Base-by-base conservation (phyloP, 2,797 vertebrate species). In the Sebastes vulpes region DNA sequence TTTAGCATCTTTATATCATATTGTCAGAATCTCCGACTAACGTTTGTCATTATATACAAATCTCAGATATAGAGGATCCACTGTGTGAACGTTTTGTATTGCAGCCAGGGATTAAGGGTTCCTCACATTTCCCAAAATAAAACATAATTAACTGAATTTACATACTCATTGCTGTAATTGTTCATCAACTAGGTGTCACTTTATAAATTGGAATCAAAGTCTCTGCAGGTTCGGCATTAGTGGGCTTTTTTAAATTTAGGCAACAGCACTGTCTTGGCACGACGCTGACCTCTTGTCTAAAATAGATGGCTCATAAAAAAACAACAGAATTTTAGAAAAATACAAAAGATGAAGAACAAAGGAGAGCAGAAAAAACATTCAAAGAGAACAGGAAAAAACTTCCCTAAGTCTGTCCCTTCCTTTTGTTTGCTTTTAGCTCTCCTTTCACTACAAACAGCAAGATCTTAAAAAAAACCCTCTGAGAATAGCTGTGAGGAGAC, bases 401-500 rank as follows among this genome's bases (percentile, higher is more conserved):
- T 57, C n/a, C 14, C n/a, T 9, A 31, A 20, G 46, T 81, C 35
- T 54, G 46, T 65, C 28, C n/a, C 32, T 56, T 73, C 21, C 3
- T 66, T 52, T 68, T 20, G 58, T 66, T 56, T 71, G n/a, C 3
- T 66, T 52, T 68, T 23, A 59, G 63, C 31, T 72, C 14, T 67
- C 48, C 12, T 50, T 65, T 80, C 18, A 58, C 12, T 59, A 28
- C 52, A 85, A 79, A 79, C 26, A 58, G 21, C 38, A 72, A 18
- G 57, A 75, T 66, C 35, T 65, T 46, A 28, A 29, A 65, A 26
- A 77, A 73, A 83, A 25, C 3, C 6, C 3, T 32, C 6, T 53
- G 58, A 77, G 60, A 84, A 85, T 65, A 76, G 64, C 78, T 60
- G 65, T 54, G 74, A 87, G 81, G 72, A 87, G 81, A 89, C 77